Evolutionary conservation across 1,140 invertebrate genomes (phyloP).

Genomic region (Cyrtorhinus lividipennis): DNA sequence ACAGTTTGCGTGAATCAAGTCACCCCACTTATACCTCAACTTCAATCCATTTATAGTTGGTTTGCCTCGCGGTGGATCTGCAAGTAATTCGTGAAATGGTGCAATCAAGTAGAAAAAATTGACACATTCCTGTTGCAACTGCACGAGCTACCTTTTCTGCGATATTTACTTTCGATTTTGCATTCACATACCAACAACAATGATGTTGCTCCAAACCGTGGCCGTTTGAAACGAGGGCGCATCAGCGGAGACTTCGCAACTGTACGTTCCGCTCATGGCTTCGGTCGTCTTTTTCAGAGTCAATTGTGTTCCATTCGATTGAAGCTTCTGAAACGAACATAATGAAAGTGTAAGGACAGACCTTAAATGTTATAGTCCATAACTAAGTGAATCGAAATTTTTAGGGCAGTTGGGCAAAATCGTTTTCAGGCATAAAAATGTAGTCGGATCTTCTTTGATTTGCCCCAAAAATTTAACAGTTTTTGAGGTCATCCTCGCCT

Average conservation of each 20-base stretch:
- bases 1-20: conserved; percentile 36
- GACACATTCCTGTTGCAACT: no score
- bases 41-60: conserved; percentile 35
- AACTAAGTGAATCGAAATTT: no score
- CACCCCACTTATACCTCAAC: conserved; percentile 36
- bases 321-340: conserved; percentile 32
- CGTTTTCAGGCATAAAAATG: no score
- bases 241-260: conserved; percentile 70
- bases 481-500: no score
- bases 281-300: conserved; percentile 45
- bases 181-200: conserved; percentile 44
- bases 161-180: no score
- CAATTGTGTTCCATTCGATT: conserved; percentile 43
- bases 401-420: no score
- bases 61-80: conserved; percentile 34
- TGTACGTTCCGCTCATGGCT: conserved; percentile 50
- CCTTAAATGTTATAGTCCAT: no score
- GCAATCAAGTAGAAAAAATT: background rate
- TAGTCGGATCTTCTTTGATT: no score
- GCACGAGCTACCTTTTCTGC: no score
- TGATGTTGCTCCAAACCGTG: conserved; percentile 44
- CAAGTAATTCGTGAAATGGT: conserved; percentile 12
- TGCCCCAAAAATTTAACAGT: no score
- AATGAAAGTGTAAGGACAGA: no score
- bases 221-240: conserved; percentile 67